Conservation (phyloP, 2,797 vertebrate species). For the Prionace glauca region DNA sequence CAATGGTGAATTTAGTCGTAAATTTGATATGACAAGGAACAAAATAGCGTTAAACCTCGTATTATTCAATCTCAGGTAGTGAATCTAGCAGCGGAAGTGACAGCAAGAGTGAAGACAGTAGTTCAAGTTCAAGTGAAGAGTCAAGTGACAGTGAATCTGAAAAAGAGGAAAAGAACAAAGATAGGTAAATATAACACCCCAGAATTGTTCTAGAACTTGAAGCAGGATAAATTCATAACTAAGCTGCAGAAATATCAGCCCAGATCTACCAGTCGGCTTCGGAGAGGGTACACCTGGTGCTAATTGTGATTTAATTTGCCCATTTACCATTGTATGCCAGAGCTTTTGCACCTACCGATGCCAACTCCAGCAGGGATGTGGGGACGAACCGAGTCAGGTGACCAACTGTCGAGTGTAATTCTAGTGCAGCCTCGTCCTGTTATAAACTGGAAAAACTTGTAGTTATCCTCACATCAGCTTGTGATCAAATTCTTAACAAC, state of each 20-base stretch:
- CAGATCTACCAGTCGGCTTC: not conserved
- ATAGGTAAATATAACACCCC: conserved; percentile 57
- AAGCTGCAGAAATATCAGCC: not conserved
- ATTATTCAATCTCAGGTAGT: conserved; percentile 52
- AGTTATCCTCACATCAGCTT: not conserved
- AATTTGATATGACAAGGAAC: not conserved
- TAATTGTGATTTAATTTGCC: too few relatives aligned
- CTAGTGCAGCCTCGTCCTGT: too few relatives aligned
- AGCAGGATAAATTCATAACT: not conserved
- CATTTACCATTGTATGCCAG: too few relatives aligned
- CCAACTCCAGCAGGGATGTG: too few relatives aligned
- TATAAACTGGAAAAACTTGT: not conserved
- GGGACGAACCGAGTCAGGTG: too few relatives aligned
- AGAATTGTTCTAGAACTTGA: not conserved
- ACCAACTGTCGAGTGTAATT: not conserved
- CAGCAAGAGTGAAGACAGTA: conserved; percentile 57
- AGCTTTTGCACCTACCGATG: too few relatives aligned
- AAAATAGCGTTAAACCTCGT: not conserved
- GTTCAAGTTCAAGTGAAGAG: conserved; percentile 58
- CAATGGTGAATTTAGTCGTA: not conserved
- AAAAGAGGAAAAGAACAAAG: conserved; percentile 45
- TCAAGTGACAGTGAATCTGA: conserved; percentile 58
- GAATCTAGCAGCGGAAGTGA: conserved; percentile 59
- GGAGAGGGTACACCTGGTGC: too few relatives aligned
- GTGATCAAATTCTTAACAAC: not conserved